phyloP scores from a whole-genome alignment of 2,888 invertebrate genomes.

The Sinelater perroti region DNA sequence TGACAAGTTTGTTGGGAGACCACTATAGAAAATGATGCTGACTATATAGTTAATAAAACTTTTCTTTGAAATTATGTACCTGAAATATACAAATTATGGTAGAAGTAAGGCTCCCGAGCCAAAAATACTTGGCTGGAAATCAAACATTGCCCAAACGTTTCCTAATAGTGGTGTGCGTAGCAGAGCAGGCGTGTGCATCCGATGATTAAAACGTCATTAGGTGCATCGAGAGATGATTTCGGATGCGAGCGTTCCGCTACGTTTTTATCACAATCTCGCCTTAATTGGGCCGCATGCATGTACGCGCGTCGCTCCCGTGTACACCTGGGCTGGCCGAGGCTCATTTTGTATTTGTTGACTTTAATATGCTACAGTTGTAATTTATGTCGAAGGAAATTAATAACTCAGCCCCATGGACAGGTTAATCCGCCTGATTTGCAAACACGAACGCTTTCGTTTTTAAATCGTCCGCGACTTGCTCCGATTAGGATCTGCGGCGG shows the following conservation, averaged over 20 bases:
- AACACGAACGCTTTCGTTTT: background rate
- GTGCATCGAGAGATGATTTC: constrained; percentile 43
- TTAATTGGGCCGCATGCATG: constrained; percentile 19
- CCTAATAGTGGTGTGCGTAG: too few relatives aligned
- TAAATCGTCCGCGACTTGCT: background rate
- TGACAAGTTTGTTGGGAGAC: too few relatives aligned
- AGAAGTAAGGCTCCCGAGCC: too few relatives aligned
- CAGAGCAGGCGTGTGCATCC: constrained; percentile 46
- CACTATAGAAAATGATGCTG: too few relatives aligned
- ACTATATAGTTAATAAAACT: too few relatives aligned
- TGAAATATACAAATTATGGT: too few relatives aligned
- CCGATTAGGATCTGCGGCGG: too few relatives aligned
- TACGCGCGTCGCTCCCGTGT: background rate
- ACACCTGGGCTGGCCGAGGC: constrained; percentile 8
- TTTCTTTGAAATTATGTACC: too few relatives aligned
- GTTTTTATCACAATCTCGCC: constrained; percentile 23
- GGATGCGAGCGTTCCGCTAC: constrained; percentile 20
- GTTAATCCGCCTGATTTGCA: constrained; percentile 23
- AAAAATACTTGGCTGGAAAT: too few relatives aligned
- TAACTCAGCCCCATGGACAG: constrained; percentile 17
- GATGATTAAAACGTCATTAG: constrained; percentile 51
- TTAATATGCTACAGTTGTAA: constrained; percentile 8
- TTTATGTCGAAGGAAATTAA: constrained; percentile 21
- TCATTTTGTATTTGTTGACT: constrained; percentile 16
- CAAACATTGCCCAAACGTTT: too few relatives aligned